Percentiles rank a stretch among this genome's conserved stretches.
phyloP scores from a whole-genome alignment of 2,888 invertebrate species.

The Eupithecia subfuscata region DNA sequence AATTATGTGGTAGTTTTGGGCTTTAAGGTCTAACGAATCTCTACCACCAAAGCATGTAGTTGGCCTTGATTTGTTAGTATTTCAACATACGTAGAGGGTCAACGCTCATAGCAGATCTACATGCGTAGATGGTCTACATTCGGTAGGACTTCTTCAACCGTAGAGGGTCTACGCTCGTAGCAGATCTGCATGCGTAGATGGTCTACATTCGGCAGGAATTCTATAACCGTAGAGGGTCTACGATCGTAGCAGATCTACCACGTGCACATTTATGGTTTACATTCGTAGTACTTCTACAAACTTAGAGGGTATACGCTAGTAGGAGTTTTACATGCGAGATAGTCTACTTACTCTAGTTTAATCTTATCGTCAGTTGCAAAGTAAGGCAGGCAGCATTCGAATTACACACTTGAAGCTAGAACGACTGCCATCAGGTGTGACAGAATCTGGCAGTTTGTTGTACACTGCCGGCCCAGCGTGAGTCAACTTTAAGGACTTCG shows the following conservation, averaged over 20 bases:
- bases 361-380: no score
- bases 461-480: no score
- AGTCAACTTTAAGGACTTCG: no score
- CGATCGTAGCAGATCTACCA: background rate
- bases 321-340: background rate
- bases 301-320: background rate
- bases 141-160: background rate
- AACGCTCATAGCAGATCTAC: background rate
- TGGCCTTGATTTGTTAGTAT: no score
- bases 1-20: no score
- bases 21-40: no score
- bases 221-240: background rate
- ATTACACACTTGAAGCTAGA: no score
- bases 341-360: no score
- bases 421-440: no score
- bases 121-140: background rate
- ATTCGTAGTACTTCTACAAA: background rate
- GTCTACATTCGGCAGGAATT: background rate
- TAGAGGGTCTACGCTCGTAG: background rate
- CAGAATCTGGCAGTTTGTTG: no score
- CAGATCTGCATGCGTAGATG: background rate
- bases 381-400: no score
- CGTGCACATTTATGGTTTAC: background rate
- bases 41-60: no score
- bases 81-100: background rate